phyloP scores from a whole-genome alignment of 1,140 invertebrate species.

The Bombus breviceps region DNA sequence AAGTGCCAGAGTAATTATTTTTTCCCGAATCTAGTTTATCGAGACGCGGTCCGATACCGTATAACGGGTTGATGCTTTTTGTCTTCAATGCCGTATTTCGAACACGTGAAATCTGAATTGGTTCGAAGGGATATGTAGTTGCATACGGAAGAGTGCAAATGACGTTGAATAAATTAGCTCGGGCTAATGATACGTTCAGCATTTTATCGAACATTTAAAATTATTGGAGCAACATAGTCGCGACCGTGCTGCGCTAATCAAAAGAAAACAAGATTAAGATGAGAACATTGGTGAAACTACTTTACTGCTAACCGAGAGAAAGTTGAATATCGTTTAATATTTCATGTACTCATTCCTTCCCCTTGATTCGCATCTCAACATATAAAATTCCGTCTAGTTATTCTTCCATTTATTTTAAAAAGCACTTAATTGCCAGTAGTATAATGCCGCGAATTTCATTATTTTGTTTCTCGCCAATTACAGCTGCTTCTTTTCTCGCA shows the following conservation, averaged over 20 bases:
- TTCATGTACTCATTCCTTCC: conserved; percentile 50
- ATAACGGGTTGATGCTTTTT: not conserved
- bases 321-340: conserved; percentile 72
- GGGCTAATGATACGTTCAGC: conserved; percentile 1
- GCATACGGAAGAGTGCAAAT: not conserved
- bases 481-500: not conserved
- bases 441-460: not conserved
- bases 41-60: not conserved
- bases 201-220: conserved; percentile 9
- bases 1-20: conserved; percentile 42
- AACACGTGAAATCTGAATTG: not conserved
- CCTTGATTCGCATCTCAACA: not conserved
- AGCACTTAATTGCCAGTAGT: not conserved
- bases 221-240: not conserved
- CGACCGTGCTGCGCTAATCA: not conserved
- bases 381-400: not conserved
- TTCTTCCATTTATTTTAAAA: not conserved
- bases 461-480: not conserved
- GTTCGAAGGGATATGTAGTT: not conserved
- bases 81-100: not conserved
- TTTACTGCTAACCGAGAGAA: conserved; percentile 58
- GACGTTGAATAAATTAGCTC: conserved; percentile 9
- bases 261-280: conserved; percentile 22
- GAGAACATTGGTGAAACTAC: conserved; percentile 39
- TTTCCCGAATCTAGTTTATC: conserved; percentile 41